Conservation (phyloP, 2,113 vertebrate species). For the Nanorana parkeri region DNA sequence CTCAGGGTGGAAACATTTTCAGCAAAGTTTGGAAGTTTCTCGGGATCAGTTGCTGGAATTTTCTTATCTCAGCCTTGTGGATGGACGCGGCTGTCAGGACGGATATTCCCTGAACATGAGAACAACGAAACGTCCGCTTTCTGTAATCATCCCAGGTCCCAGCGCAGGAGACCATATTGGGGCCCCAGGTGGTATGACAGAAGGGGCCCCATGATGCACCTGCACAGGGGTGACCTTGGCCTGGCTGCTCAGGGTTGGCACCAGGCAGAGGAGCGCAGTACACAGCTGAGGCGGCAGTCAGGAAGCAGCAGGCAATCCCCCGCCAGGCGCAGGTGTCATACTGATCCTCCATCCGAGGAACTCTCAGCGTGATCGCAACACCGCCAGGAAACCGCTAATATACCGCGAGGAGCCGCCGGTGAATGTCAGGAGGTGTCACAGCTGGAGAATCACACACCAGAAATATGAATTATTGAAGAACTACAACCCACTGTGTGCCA, state of each 20-base stretch:
- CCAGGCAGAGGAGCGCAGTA: background rate
- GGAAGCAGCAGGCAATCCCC: background rate
- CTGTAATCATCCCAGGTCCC: background rate
- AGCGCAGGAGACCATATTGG: background rate
- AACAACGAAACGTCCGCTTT: no score
- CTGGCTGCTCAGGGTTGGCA: background rate
- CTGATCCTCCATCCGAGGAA: slow-evolving; percentile 14
- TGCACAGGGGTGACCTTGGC: slow-evolving; percentile 19
- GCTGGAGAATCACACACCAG: slow-evolving; percentile 1
- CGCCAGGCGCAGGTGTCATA: slow-evolving; percentile 32
- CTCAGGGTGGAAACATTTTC: no score
- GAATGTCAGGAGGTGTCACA: slow-evolving; percentile 36
- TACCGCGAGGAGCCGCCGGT: background rate
- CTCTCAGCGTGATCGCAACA: slow-evolving; percentile 14
- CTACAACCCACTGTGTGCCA: background rate
- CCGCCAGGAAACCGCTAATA: slow-evolving; percentile 25
- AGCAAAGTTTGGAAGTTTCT: no score
- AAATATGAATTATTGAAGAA: slow-evolving; percentile 2
- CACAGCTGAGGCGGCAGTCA: slow-evolving; percentile 35
- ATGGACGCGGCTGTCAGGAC: no score
- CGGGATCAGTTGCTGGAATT: no score
- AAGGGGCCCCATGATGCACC: background rate
- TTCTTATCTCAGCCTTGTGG: no score
- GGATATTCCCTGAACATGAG: no score
- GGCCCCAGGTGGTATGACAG: background rate